Evolutionary conservation across 2,888 invertebrate genomes (phyloP).

Genomic region (Agrotis exclamationis): DNA sequence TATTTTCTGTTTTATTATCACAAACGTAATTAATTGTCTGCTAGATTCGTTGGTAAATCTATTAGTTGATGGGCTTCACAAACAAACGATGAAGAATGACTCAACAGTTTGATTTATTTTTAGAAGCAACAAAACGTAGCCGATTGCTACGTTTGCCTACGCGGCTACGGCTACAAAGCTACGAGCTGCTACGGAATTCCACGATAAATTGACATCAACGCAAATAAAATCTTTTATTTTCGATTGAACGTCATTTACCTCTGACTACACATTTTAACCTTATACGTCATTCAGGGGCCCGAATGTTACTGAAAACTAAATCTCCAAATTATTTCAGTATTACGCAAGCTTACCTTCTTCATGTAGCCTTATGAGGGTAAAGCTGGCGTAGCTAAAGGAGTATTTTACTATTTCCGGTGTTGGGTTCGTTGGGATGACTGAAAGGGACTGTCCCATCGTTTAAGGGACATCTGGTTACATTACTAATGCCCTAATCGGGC

Average conservation of each 20-base stretch:
- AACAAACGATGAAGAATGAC: constrained; percentile 45
- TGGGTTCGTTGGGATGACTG: constrained; percentile 38
- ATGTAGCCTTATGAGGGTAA: constrained; percentile 57
- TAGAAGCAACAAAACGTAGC: constrained; percentile 21
- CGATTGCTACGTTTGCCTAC: constrained; percentile 33
- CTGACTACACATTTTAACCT: constrained; percentile 24
- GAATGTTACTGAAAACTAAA: constrained; percentile 54
- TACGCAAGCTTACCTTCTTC: constrained; percentile 61
- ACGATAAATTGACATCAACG: constrained; percentile 17
- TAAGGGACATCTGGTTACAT: constrained; percentile 57
- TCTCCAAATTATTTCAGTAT: constrained; percentile 57
- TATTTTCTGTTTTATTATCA: constrained; percentile 41
- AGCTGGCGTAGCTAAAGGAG: constrained; percentile 56
- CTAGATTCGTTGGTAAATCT: constrained; percentile 13
- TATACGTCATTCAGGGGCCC: constrained; percentile 22
- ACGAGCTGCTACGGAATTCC: constrained; percentile 39
- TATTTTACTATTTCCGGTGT: constrained; percentile 53
- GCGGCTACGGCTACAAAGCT: constrained; percentile 21
- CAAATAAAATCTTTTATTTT: constrained; percentile 27
- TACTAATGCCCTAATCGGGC: constrained; percentile 73
- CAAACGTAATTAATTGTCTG: constrained; percentile 41
- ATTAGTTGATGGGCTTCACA: constrained; percentile 31
- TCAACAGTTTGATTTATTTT: constrained; percentile 41
- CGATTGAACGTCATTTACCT: constrained; percentile 11
- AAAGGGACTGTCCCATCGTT: constrained; percentile 57